Conservation (phyloP, 2,888 invertebrate genomes). For the Callyntrura sp. region DNA sequence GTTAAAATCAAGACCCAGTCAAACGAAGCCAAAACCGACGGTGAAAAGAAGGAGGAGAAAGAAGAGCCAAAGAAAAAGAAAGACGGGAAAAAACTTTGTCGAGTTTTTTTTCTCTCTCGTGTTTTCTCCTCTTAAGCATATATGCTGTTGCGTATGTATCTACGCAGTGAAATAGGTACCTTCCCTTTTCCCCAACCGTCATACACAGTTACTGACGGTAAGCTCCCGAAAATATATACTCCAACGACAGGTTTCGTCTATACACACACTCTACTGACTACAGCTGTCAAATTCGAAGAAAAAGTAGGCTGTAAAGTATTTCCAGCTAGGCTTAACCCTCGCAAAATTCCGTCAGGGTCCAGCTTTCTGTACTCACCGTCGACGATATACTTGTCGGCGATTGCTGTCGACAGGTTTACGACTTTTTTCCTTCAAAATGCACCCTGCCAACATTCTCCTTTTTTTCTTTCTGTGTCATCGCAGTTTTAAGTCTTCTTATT, state of each 20-base stretch:
- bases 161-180: too few species aligned
- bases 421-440: conserved; percentile 67
- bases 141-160: conserved; percentile 1
- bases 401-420: conserved; percentile 80
- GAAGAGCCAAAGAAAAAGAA: conserved; percentile 24
- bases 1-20: conserved; percentile 30
- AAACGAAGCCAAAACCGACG: background rate
- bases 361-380: conserved; percentile 31
- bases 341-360: conserved; percentile 15
- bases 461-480: conserved; percentile 43
- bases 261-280: conserved; percentile 10
- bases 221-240: background rate
- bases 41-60: conserved; percentile 17
- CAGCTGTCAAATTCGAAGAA: conserved; percentile 59
- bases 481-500: background rate
- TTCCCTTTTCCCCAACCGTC: too few species aligned
- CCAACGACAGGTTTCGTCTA: background rate
- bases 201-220: too few species aligned
- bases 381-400: conserved; percentile 74
- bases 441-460: background rate
- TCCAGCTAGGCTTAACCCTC: conserved; percentile 44
- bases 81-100: too few species aligned
- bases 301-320: conserved; percentile 67
- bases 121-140: background rate
- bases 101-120: conserved; percentile 25